These are phyloP conservation scores for Parasteatoda tepidariorum DNA, from an alignment of 1,140 invertebrate genomes.

Conservation along the genomic window DNA sequence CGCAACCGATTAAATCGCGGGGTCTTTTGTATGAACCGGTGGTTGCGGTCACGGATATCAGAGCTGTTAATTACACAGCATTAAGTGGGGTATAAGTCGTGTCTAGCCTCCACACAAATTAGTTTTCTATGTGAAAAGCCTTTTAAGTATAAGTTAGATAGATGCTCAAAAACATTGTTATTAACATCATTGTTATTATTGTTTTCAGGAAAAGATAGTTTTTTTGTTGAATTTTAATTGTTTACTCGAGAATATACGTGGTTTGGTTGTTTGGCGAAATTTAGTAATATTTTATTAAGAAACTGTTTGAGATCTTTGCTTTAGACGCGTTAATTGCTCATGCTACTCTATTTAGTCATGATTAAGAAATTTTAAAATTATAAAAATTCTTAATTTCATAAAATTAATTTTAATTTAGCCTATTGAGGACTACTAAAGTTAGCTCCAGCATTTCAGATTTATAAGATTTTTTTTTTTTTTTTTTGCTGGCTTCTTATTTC, in stretches of 20 bases:
- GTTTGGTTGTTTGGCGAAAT: not conserved
- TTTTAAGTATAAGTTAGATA: not conserved
- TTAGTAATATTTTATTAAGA: not conserved
- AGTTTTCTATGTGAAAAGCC: not conserved
- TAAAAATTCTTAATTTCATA: too few relatives aligned
- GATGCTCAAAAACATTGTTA: not conserved
- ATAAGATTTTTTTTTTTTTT: too few relatives aligned
- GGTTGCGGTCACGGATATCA: not conserved
- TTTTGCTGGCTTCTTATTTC: too few relatives aligned
- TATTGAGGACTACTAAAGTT: too few relatives aligned
- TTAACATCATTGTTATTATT: too few relatives aligned
- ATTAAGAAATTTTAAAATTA: too few relatives aligned
- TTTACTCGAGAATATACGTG: not conserved
- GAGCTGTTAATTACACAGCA: not conserved
- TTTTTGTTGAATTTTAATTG: not conserved
- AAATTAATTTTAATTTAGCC: too few relatives aligned
- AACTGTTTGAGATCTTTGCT: not conserved
- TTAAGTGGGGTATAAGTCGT: not conserved
- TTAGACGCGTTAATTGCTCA: too few relatives aligned
- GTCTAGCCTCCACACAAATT: not conserved
- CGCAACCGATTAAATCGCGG: not conserved
- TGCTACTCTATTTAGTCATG: too few relatives aligned
- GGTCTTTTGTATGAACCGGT: not conserved
- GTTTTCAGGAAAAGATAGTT: too few relatives aligned
- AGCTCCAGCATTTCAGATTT: too few relatives aligned